These are phyloP conservation scores for Listronotus bonariensis DNA, from an alignment of 1,140 invertebrate species.

Conservation along the genomic window DNA sequence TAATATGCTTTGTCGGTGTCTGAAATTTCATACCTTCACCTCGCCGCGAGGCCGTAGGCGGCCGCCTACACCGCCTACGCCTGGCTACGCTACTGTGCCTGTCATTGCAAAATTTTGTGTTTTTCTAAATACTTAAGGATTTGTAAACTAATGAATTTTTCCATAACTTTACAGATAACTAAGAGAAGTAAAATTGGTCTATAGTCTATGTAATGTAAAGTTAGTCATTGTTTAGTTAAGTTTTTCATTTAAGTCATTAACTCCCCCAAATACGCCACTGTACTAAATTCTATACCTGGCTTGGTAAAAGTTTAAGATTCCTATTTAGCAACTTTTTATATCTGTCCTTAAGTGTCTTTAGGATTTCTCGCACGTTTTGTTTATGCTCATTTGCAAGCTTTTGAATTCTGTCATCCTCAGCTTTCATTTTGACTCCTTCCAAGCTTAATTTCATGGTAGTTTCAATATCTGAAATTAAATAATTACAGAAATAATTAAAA, in stretches of 20 bases:
- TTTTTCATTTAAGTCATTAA: background rate
- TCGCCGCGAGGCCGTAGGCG: no score
- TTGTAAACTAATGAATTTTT: no score
- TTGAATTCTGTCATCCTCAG: slow-evolving; percentile 63
- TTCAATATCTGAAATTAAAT: slow-evolving; percentile 71
- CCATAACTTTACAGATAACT: no score
- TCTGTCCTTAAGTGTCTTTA: slow-evolving; percentile 38
- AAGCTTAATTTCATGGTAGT: slow-evolving; percentile 64
- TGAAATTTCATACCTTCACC: no score
- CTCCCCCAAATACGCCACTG: background rate
- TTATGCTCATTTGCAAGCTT: slow-evolving; percentile 64
- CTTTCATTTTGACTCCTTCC: slow-evolving; percentile 65
- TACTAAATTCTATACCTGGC: slow-evolving; percentile 44
- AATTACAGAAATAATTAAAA: background rate
- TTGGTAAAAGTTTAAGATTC: slow-evolving; percentile 63
- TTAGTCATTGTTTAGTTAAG: no score
- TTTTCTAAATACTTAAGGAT: no score
- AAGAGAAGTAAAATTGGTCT: no score
- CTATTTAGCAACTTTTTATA: slow-evolving; percentile 52
- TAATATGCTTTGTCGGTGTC: no score
- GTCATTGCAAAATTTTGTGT: no score
- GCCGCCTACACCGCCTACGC: no score
- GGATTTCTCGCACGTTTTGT: slow-evolving; percentile 37
- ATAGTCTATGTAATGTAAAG: no score
- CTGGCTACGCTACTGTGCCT: no score